Evolutionary conservation across 2,888 invertebrate species (phyloP), one percentile per base, ranked within the genome.

Genomic region (Stenodera caucasica): DNA sequence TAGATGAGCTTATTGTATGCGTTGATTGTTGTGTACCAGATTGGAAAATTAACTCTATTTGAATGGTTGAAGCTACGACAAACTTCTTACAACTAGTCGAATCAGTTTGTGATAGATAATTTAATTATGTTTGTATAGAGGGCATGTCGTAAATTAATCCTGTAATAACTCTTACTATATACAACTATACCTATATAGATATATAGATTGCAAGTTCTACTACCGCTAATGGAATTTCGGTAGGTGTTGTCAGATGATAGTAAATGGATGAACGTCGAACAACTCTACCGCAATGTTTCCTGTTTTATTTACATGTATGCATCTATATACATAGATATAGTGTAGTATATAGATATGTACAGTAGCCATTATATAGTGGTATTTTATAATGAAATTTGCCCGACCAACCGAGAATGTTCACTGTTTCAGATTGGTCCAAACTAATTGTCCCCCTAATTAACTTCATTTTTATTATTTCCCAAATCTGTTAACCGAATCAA

Each of bases 11-110:
- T 75, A 77, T 77, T 78, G 73, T 76, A 71, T 65, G 67, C 69
- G 70, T 72, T 74, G 76, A 77, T 77, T 78, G 75, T 75, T 77
- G 78, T 77, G 74, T 74, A 75, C 72, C 75, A 76, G 76, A 77
- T 77, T 77, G 77, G 77, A 77, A 77, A 78, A 77, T 77, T 77
- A 77, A 77, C 75, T 74, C 68, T 65, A 68, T 66, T 61, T 55
- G 57, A 59, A 52, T 58, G 61, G 57, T 53, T 57, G 45, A 55
- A 64, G 63, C 60, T 55, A 53, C 63, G 66, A 66, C 66, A 57
- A 63, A 61, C 65, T 63, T 50, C 65, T 65, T 65, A 51, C 32
- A 40, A 15, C 32, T 53, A 53, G 26, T 35, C 50, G 56, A 60
- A 55, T 60, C 58, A 55, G 33, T 57, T 58, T n/a, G 40, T 30